These are phyloP conservation scores for Apis cerana DNA, from an alignment of 1,140 invertebrate genomes.

Conservation along the genomic window DNA sequence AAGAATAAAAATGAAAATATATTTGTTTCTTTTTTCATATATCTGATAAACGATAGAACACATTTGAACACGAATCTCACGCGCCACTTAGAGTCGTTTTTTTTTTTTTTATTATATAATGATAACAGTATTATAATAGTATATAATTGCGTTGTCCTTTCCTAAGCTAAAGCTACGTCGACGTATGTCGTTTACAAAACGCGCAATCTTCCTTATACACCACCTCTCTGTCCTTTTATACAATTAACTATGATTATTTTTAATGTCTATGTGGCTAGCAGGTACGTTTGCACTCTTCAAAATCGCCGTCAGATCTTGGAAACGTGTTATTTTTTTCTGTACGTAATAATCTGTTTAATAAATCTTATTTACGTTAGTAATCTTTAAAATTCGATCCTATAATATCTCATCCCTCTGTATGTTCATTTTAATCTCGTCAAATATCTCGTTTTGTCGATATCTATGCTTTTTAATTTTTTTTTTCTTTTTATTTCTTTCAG, in stretches of 20 bases:
- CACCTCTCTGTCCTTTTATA: conserved; percentile 29
- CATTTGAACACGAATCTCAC: conserved; percentile 22
- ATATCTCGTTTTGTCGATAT: not conserved
- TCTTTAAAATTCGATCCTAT: not conserved
- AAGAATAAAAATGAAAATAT: conserved; percentile 31
- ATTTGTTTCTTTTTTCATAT: not conserved
- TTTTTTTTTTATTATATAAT: not conserved
- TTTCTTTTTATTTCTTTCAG: no score
- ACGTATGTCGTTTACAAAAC: conserved; percentile 29
- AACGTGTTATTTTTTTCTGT: not conserved
- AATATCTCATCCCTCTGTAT: not conserved
- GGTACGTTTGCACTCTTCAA: conserved; percentile 66
- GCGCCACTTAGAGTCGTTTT: conserved; percentile 15
- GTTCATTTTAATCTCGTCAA: not conserved
- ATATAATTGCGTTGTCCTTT: conserved; percentile 50
- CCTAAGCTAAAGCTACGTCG: conserved; percentile 52
- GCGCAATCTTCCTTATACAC: conserved; percentile 12
- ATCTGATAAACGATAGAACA: not conserved
- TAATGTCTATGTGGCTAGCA: conserved; percentile 69
- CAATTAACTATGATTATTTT: conserved; percentile 60
- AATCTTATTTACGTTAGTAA: not conserved
- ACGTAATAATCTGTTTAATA: not conserved
- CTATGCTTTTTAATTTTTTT: not conserved
- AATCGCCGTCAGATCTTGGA: conserved; percentile 29
- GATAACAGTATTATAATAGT: conserved; percentile 47